These are phyloP conservation scores for Choreutis nemorana DNA, from an alignment of 2,888 invertebrate species.

Conservation along the genomic window DNA sequence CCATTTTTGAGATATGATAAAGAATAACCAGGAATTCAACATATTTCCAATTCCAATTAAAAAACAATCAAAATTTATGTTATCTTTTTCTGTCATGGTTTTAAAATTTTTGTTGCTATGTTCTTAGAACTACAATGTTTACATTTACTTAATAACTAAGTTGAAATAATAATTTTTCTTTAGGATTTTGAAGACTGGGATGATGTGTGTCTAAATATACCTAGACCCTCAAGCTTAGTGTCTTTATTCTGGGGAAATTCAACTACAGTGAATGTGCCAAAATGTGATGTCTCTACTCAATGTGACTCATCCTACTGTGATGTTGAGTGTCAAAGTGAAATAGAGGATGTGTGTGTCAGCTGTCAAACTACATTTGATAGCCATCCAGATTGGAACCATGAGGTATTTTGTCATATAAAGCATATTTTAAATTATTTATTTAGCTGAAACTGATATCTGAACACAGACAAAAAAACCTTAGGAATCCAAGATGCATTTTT, in stretches of 20 bases:
- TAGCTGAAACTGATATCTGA: no score
- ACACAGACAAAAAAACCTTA: no score
- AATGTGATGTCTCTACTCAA: conserved; percentile 50
- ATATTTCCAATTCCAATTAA: background rate
- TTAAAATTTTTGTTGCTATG: background rate
- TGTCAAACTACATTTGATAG: conserved; percentile 42
- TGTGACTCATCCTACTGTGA: conserved; percentile 39
- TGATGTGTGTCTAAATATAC: conserved; percentile 87
- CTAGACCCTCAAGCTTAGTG: conserved; percentile 79
- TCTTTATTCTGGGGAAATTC: conserved; percentile 70
- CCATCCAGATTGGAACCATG: conserved; percentile 52
- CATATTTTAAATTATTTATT: no score
- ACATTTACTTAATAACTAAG: background rate
- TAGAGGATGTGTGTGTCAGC: conserved; percentile 47
- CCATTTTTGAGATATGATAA: no score
- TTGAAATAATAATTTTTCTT: conserved; percentile 9
- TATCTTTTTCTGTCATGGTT: no score
- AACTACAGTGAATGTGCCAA: conserved; percentile 33
- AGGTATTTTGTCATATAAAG: conserved; percentile 29
- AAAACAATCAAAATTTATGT: background rate
- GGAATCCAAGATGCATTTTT: no score
- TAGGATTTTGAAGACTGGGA: conserved; percentile 93
- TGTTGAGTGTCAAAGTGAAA: conserved; percentile 55
- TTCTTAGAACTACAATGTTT: background rate
- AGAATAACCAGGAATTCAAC: background rate